Conservation (phyloP, 2,888 invertebrate species). For the Drosophila diplacantha region DNA sequence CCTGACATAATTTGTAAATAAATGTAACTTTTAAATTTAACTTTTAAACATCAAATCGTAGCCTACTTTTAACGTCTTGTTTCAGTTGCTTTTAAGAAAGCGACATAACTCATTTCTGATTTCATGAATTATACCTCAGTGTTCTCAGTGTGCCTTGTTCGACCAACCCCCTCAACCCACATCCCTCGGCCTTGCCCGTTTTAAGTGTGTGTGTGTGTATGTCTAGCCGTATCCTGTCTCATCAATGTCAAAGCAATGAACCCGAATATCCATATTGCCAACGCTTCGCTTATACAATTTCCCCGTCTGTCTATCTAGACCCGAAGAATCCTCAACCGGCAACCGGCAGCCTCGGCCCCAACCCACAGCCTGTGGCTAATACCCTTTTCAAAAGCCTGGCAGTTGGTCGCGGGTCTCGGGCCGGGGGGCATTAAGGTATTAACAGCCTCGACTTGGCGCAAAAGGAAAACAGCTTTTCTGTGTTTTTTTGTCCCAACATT, state of each 20-base stretch:
- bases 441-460: slow-evolving; percentile 35
- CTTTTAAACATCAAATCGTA: no score
- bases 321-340: background rate
- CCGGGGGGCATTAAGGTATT: slow-evolving; percentile 28
- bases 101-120: background rate
- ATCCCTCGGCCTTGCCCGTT: slow-evolving; percentile 12
- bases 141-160: background rate
- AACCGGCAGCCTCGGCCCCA: background rate
- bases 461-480: slow-evolving; percentile 19
- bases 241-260: slow-evolving; percentile 72
- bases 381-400: slow-evolving; percentile 43
- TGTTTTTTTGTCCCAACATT: slow-evolving; percentile 23
- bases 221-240: slow-evolving; percentile 54
- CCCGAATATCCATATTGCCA: slow-evolving; percentile 60
- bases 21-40: no score
- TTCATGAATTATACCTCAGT: background rate
- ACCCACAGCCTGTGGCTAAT: slow-evolving; percentile 16
- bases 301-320: slow-evolving; percentile 25
- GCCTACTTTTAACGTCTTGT: no score
- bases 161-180: background rate
- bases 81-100: background rate
- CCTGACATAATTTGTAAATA: no score
- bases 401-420: slow-evolving; percentile 6
- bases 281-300: slow-evolving; percentile 43
- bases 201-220: slow-evolving; percentile 14